Conservation (phyloP, 2,797 vertebrate genomes). For the Nasua narica region DNA sequence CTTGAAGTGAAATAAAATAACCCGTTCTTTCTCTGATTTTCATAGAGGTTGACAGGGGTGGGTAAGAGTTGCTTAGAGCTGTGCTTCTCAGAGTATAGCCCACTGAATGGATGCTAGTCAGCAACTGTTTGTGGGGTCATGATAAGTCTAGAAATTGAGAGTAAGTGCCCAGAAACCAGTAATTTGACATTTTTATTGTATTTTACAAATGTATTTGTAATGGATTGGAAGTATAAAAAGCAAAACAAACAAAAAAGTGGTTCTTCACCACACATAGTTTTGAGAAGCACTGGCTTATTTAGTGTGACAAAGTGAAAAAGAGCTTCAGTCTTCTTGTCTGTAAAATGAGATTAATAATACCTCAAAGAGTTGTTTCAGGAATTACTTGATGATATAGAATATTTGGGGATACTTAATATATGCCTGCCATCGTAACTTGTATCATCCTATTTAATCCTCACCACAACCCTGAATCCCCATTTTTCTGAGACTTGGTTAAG, state of each 20-base stretch:
- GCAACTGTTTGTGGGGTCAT: background rate
- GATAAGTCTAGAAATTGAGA: slow-evolving; percentile 12
- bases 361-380: background rate
- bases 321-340: background rate
- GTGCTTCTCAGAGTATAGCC: background rate
- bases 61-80: background rate
- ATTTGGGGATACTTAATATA: background rate
- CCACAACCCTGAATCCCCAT: background rate
- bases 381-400: background rate
- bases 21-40: background rate
- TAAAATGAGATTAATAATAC: background rate
- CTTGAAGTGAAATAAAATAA: slow-evolving; percentile 19
- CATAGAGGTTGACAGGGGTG: background rate
- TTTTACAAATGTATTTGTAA: background rate
- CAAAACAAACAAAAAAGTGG: background rate
- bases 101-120: background rate
- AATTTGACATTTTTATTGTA: slow-evolving; percentile 3
- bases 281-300: slow-evolving; percentile 22
- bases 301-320: slow-evolving; percentile 8
- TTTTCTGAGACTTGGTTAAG: slow-evolving; percentile 24
- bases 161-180: slow-evolving; percentile 12
- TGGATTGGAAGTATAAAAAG: slow-evolving; percentile 29
- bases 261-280: background rate
- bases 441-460: background rate
- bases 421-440: background rate